Evolutionary conservation across 1,140 invertebrate species (phyloP).

Genomic region (Heliconius melpomene): DNA sequence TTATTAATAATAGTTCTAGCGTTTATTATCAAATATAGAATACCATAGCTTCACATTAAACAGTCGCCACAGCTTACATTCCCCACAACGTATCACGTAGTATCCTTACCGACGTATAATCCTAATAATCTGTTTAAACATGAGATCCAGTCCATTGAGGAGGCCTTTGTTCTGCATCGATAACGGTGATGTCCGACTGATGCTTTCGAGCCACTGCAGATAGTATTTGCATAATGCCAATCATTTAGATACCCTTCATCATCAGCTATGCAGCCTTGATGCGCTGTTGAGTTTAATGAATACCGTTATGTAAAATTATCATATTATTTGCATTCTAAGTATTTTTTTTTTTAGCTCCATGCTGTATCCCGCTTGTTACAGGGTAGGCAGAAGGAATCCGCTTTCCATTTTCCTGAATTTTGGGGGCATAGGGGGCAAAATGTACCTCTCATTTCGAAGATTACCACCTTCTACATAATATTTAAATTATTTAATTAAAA

Average conservation of each 20-base stretch:
- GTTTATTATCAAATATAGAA: neutral
- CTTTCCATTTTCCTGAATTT: too few relatives aligned
- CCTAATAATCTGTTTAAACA: slow-evolving; percentile 39
- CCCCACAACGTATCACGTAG: neutral
- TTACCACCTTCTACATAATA: too few relatives aligned
- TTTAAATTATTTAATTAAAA: too few relatives aligned
- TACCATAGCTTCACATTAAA: neutral
- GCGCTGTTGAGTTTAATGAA: slow-evolving; percentile 53
- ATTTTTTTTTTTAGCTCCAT: neutral
- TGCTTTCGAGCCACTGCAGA: slow-evolving; percentile 59
- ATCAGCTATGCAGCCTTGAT: slow-evolving; percentile 63
- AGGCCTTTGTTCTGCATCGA: slow-evolving; percentile 34
- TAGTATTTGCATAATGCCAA: slow-evolving; percentile 71
- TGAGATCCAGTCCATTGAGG: slow-evolving; percentile 31
- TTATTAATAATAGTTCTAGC: neutral
- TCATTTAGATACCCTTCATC: slow-evolving; percentile 58
- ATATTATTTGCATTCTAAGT: neutral
- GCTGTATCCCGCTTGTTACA: neutral
- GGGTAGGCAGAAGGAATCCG: neutral
- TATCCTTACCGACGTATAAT: slow-evolving; percentile 19
- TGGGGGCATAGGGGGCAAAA: too few relatives aligned
- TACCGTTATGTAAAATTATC: slow-evolving; percentile 28
- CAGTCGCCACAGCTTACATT: neutral
- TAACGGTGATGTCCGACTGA: slow-evolving; percentile 46
- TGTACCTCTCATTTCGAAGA: too few relatives aligned